Evolutionary conservation across 2,797 vertebrate species (phyloP), one percentile per base, ranked within the genome.

Genomic region (Balearica regulorum): DNA sequence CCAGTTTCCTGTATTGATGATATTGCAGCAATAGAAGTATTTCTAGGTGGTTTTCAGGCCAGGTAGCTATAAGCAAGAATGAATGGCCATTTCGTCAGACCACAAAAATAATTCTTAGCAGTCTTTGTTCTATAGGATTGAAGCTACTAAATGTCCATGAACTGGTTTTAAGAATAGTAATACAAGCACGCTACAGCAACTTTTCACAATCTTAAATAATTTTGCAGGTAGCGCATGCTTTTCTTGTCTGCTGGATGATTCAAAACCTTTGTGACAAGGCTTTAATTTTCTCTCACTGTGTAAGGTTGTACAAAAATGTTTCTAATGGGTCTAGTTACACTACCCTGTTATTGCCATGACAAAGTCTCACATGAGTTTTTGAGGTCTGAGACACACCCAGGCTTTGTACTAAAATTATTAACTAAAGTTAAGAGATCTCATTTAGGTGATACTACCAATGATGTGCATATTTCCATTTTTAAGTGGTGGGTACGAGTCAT

Each of bases 381-480:
- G 60, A 89, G 37, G 31, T 44, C 55, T 55, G 41, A 91, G n/a
- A 79, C 5, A 49, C 37, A 33, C 44, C 26, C 1, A 39, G 15
- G 33, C 10, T 62, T 64, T 66, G 37, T 49, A 43, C 33, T 68
- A 35, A 70, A 77, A 43, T 71, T 21, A 54, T n/a, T 77, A 60
- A 28, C 41, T 39, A 49, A 16, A 17, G 31, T 18, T 3, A 78
- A 71, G 64, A 83, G 16, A 78, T 60, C 7, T 57, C 29, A 62
- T 73, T 64, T 66, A 78, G 70, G 35, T 64, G 1, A 3, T 15
- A 13, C 83, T 97, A 99, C 99, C 99, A 18, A 98, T 97, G 94
- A 98, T 95, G 93, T 98, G 98, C 92, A 98, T 97, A 86, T 98
- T 98, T 96, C 99, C 99, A 14, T 99, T 99, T 97, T 98, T 98